Conservation (phyloP, 2,797 vertebrate genomes). For the Pogoniulus pusillus region DNA sequence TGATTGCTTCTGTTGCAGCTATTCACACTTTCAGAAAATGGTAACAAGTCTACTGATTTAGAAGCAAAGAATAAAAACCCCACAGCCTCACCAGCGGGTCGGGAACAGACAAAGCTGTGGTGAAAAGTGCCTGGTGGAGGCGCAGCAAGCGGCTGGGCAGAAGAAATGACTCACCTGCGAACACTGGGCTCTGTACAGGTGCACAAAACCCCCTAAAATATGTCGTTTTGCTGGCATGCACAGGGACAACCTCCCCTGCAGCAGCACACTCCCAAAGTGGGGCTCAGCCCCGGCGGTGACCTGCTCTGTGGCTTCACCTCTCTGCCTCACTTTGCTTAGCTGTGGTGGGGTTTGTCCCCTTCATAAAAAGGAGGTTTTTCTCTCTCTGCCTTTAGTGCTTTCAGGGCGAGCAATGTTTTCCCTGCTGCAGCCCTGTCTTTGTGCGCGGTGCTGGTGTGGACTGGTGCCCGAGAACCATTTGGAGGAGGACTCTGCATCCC, state of each 20-base stretch:
- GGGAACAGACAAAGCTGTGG: not conserved
- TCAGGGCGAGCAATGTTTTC: not conserved
- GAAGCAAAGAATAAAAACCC: slow-evolving; percentile 67
- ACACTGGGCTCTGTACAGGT: not conserved
- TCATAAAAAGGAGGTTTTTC: not conserved
- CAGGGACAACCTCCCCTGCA: not conserved
- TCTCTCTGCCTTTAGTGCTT: not conserved
- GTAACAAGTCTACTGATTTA: slow-evolving; percentile 72
- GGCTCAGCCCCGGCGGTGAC: accelerated
- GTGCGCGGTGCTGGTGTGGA: not conserved
- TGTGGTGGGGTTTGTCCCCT: not conserved
- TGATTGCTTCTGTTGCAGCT: slow-evolving; percentile 77
- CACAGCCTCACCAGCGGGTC: not conserved
- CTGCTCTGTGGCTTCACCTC: not conserved
- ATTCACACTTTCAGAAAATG: slow-evolving; percentile 72
- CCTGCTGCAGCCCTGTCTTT: not conserved
- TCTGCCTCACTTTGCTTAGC: not conserved
- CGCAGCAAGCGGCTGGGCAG: not conserved
- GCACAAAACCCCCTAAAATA: not conserved
- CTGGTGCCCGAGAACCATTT: not conserved
- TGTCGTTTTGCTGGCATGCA: accelerated
- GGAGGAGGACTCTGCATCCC: not conserved
- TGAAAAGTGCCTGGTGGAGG: not conserved
- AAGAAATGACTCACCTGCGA: not conserved
- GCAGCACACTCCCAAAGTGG: accelerated